Base-by-base conservation (phyloP, 1,140 invertebrate species). In the Hormaphis cornu region DNA sequence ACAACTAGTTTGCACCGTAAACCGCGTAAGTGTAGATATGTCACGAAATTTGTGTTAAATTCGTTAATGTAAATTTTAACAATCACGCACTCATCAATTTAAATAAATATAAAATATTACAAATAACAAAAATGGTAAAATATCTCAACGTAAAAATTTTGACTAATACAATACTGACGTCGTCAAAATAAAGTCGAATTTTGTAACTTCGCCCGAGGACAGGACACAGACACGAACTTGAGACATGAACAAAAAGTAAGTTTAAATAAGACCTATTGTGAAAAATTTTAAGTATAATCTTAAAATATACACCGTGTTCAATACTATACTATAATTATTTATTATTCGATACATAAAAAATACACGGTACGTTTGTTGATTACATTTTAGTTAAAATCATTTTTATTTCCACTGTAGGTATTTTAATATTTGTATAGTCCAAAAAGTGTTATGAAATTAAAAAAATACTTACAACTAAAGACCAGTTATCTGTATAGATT, bases 1-100 rank as follows among this genome's bases (percentile, higher is more conserved):
- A 30, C 59, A 18, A 63, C 42, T 48, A 63, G 59, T 63, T 7
- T 22, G 30, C n/a, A n/a, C 30, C 28, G 33, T 56, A 63, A 63
- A 63, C 48, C 16, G 26, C 48, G n/a, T 18, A 30, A 30, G 59
- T 63, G 42, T 48, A n/a, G n/a, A n/a, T n/a, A 20, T 18, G 42
- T 63, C 42, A 44, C 26, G 28, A 63, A 48, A 63, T 33, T 56
- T 37, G 24, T 20, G 28, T 48, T 26, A 16, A 4, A 26, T n/a
- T 42, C 40, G 16, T 4, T 42, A n/a, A 12, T 6, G n/a, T 30
- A 54, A 18, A n/a, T 3, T 33, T 54, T n/a, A 10, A n/a, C 28
- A 1, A 20, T 18, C 3, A 14, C 12, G 10, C 14, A 30, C 22
- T 56, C 30, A 30, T 4, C 2, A 2, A 5, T 22, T 35, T 14